These are phyloP conservation scores for Brienomyrus longianalis DNA, from an alignment of 2,113 vertebrate species.

Conservation along the genomic window DNA sequence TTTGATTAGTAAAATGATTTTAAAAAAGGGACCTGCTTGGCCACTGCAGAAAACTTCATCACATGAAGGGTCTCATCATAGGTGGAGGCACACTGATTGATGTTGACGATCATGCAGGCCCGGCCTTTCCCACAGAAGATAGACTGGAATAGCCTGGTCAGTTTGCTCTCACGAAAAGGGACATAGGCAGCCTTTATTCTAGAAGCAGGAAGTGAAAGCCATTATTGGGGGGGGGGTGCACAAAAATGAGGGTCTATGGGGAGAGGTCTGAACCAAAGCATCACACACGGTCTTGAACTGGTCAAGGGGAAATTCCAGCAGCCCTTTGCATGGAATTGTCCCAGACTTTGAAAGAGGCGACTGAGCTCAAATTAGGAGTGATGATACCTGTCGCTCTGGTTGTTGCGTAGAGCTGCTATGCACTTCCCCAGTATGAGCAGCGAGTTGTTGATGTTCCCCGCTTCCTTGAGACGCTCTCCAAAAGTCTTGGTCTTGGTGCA, in stretches of 20 bases:
- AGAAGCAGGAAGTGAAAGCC: background rate
- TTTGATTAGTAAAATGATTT: background rate
- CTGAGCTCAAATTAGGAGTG: background rate
- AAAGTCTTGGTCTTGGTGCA: conserved; percentile 79
- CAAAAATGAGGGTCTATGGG: background rate
- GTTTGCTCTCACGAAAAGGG: conserved; percentile 83
- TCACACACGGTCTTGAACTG: background rate
- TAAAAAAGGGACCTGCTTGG: conserved; percentile 65
- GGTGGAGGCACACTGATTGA: conserved; percentile 75
- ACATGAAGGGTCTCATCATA: conserved; percentile 82
- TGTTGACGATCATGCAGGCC: conserved; percentile 81
- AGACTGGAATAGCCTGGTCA: conserved; percentile 81
- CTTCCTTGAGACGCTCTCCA: conserved; percentile 80
- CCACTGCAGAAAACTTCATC: conserved; percentile 83
- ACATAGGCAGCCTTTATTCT: conserved; percentile 56
- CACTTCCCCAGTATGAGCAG: conserved; percentile 84
- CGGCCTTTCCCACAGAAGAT: conserved; percentile 77
- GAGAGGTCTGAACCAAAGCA: background rate
- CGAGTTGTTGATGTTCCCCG: conserved; percentile 84
- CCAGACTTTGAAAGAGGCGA: background rate
- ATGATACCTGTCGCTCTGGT: conserved; percentile 65
- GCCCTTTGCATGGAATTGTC: background rate
- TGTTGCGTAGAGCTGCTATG: conserved; percentile 73
- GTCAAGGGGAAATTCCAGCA: background rate
- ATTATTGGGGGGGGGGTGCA: background rate